Conservation (phyloP, 1,140 invertebrate species). For the Listronotus oregonensis region DNA sequence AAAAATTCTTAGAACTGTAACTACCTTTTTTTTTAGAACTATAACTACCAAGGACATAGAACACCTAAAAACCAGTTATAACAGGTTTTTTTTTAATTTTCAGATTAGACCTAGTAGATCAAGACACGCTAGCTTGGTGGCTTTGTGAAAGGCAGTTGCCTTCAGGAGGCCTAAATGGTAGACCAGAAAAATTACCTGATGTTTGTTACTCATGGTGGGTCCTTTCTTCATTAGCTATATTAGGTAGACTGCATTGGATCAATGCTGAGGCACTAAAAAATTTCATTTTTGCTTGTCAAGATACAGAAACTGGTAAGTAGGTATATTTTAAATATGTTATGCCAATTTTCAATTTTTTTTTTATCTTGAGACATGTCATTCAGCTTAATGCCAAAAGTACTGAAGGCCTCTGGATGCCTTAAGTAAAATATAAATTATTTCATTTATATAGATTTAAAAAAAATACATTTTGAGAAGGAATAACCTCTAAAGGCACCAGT, state of each 20-base stretch:
- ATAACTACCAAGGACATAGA: no score
- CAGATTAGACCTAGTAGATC: conserved; percentile 80
- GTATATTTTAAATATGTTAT: neutral
- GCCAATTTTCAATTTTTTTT: no score
- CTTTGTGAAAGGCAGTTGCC: conserved; percentile 94
- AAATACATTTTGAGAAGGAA: no score
- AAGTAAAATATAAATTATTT: no score
- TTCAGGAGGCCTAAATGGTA: conserved; percentile 97
- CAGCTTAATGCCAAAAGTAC: no score
- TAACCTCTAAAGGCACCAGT: no score
- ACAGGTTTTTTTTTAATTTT: conserved; percentile 18
- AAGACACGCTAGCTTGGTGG: conserved; percentile 96
- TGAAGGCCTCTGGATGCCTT: no score
- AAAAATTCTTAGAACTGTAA: no score
- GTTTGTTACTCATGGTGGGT: conserved; percentile 98
- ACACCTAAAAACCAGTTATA: no score
- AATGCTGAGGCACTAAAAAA: conserved; percentile 81
- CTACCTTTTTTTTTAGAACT: no score
- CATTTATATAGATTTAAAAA: no score
- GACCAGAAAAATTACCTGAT: conserved; percentile 87
- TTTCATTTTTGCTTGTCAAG: conserved; percentile 77
- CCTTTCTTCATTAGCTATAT: conserved; percentile 89
- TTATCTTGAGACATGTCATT: no score
- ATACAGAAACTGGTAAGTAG: conserved; percentile 48
- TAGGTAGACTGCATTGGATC: conserved; percentile 95